A percentile compares a stretch with the other conserved stretches of the same genome.
These are phyloP conservation scores for Oncorhynchus gorbuscha DNA, from an alignment of 2,113 vertebrate genomes.

Conservation along the genomic window DNA sequence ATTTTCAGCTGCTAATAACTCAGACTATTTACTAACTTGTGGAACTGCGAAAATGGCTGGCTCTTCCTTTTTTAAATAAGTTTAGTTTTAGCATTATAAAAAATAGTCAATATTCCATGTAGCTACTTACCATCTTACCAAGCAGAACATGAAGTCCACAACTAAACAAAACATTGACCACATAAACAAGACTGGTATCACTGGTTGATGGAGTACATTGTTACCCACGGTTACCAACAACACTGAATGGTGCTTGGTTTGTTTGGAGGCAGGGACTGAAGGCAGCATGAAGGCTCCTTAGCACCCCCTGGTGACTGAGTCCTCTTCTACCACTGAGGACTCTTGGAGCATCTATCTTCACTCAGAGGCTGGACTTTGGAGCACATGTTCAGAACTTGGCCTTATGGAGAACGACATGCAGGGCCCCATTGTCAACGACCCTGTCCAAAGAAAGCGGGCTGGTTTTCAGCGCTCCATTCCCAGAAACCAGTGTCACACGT, in stretches of 20 bases:
- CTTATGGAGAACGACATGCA: constrained; percentile 20
- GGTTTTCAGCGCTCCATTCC: constrained; percentile 37
- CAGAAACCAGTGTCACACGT: constrained; percentile 30
- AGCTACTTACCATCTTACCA: constrained; percentile 62
- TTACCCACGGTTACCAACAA: constrained; percentile 35
- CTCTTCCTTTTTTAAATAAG: constrained; percentile 53
- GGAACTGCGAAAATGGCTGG: constrained; percentile 55
- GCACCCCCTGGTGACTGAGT: constrained; percentile 5
- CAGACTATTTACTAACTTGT: constrained; percentile 67
- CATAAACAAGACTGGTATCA: constrained; percentile 20
- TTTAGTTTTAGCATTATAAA: constrained; percentile 62
- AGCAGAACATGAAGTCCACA: constrained; percentile 42
- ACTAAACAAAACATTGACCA: constrained; percentile 20
- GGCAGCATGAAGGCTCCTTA: constrained; percentile 11
- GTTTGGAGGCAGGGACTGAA: constrained; percentile 26
- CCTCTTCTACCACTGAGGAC: neutral
- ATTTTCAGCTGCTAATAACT: constrained; percentile 78
- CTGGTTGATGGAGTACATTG: constrained; percentile 40
- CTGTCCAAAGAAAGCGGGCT: constrained; percentile 48
- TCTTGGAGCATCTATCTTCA: constrained; percentile 2
- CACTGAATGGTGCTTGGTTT: constrained; percentile 37
- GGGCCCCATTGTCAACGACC: constrained; percentile 50
- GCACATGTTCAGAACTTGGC: constrained; percentile 13
- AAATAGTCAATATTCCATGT: constrained; percentile 64
- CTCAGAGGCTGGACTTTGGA: constrained; percentile 22